Percentiles rank a stretch among this genome's conserved stretches.
phyloP scores from a whole-genome alignment of 2,888 invertebrate genomes.

The Biston betularia region DNA sequence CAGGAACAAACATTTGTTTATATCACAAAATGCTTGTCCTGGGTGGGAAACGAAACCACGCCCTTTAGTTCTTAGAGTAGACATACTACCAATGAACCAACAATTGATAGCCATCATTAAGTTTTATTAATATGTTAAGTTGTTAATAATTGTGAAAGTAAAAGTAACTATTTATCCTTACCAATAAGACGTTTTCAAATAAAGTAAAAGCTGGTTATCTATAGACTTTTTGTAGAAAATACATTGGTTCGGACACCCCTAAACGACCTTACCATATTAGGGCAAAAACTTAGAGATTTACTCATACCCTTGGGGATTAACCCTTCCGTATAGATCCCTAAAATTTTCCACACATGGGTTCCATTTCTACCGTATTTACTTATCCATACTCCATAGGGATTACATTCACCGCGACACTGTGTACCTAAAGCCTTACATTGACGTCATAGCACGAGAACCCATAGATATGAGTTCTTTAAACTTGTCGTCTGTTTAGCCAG shows the following conservation, averaged over 20 bases:
- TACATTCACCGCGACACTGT: conserved; percentile 6
- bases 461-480: neutral
- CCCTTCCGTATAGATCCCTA: conserved; percentile 5
- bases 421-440: neutral
- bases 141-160: neutral
- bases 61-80: too few relatives aligned
- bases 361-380: conserved; percentile 5
- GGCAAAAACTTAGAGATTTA: conserved; percentile 20
- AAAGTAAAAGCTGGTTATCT: conserved; percentile 5
- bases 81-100: too few relatives aligned
- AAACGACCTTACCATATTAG: conserved; percentile 16
- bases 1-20: too few relatives aligned
- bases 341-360: conserved; percentile 17
- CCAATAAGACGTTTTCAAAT: neutral
- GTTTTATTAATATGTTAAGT: too few relatives aligned
- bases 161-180: neutral
- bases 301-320: conserved; percentile 5
- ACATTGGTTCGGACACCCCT: neutral
- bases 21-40: too few relatives aligned
- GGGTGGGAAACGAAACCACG: too few relatives aligned
- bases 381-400: conserved; percentile 8
- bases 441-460: neutral
- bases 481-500: too few relatives aligned
- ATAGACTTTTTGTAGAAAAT: conserved; percentile 11
- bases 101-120: too few relatives aligned